A percentile compares a stretch with the other conserved stretches of the same genome.
Evolutionary conservation across 2,797 vertebrate species (phyloP).

Genomic region (Cephalopachus bancanus): DNA sequence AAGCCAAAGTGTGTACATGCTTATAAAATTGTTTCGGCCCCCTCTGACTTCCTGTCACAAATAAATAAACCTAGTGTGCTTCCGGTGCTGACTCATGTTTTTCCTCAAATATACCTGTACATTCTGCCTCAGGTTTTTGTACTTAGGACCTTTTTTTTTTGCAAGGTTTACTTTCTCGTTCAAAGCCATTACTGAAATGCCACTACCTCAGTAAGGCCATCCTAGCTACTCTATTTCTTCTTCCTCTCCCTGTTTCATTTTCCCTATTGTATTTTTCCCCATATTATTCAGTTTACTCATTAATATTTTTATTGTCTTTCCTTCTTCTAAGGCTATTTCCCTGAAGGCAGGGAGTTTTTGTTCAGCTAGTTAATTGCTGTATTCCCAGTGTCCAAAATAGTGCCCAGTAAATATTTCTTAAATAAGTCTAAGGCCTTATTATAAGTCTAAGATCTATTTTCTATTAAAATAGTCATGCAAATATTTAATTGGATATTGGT

Average conservation of each 20-base stretch:
- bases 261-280: background rate
- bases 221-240: background rate
- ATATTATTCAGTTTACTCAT: background rate
- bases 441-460: background rate
- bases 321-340: background rate
- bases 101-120: background rate
- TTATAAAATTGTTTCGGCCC: background rate
- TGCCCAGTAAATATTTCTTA: slow-evolving; percentile 13
- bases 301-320: background rate
- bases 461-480: background rate
- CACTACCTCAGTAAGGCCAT: background rate
- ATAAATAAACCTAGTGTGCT: background rate
- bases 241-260: background rate
- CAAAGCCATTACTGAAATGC: background rate
- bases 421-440: background rate
- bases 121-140: background rate
- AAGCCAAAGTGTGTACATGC: background rate
- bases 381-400: background rate
- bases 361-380: background rate
- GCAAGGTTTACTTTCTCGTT: background rate
- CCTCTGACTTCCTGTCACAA: background rate
- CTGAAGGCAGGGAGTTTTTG: background rate
- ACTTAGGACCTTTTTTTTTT: background rate
- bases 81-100: background rate
- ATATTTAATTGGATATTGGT: background rate